phyloP scores from a whole-genome alignment of 2,113 vertebrate species.

The Mormyrus lacerda region DNA sequence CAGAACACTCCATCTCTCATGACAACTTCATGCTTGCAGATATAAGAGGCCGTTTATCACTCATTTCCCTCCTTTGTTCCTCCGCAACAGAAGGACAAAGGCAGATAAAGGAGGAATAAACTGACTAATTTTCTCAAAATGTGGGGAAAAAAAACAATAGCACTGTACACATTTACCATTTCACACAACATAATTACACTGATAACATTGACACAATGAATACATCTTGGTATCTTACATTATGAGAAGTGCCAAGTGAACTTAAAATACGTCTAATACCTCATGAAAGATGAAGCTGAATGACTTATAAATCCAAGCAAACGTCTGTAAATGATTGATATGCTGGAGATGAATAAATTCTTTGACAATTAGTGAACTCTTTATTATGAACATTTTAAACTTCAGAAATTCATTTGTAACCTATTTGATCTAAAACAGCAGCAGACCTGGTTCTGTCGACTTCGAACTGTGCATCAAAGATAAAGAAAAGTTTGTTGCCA shows the following conservation, averaged over 20 bases:
- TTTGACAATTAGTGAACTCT: not conserved
- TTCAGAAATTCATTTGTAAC: constrained; percentile 1
- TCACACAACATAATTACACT: constrained; percentile 3
- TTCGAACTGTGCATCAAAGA: not conserved
- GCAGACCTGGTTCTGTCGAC: not conserved
- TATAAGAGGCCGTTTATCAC: not conserved
- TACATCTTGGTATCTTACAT: not conserved
- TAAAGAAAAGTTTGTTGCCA: constrained; percentile 18
- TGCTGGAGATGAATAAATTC: not conserved
- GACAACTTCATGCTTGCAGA: not conserved
- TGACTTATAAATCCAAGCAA: not conserved
- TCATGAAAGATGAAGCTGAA: not conserved
- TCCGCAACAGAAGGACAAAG: not conserved
- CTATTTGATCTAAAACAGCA: not conserved
- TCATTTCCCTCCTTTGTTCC: not conserved
- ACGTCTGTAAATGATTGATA: not conserved
- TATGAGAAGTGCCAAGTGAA: not conserved
- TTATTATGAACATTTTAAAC: not conserved
- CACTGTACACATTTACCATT: not conserved
- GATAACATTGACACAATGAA: not conserved
- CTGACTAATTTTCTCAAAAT: not conserved
- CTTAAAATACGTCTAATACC: not conserved
- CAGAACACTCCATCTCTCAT: not conserved
- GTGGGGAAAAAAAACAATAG: not conserved
- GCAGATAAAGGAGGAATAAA: constrained; percentile 2